Conservation (phyloP, 2,797 vertebrate species). For the Kryptolebias ocellatus region DNA sequence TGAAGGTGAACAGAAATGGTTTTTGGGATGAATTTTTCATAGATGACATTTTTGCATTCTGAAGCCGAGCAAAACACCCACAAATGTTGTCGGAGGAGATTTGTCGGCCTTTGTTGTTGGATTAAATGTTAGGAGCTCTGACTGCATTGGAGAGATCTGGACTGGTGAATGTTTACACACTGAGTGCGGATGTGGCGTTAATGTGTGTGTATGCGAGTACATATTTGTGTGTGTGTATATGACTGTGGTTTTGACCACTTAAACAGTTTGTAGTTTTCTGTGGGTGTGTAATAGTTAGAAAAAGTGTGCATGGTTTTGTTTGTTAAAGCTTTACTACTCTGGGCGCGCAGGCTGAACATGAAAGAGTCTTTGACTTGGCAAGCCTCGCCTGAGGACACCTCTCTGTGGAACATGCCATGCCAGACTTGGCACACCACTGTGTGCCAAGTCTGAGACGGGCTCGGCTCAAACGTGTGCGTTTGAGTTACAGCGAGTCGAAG, state of each 20-base stretch:
- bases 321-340: conserved; percentile 78
- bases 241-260: conserved; percentile 64
- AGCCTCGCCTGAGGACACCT: conserved; percentile 87
- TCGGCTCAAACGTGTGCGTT: conserved; percentile 73
- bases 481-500: conserved; percentile 25
- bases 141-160: conserved; percentile 46
- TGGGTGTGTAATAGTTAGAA: conserved; percentile 36
- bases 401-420: conserved; percentile 88
- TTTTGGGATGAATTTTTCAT: conserved; percentile 70
- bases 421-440: conserved; percentile 85
- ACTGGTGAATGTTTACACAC: conserved; percentile 63
- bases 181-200: conserved; percentile 40
- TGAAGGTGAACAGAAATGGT: conserved; percentile 66
- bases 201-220: conserved; percentile 38
- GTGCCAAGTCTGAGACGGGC: conserved; percentile 78
- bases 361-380: conserved; percentile 87
- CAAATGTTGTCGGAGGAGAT: conserved; percentile 57
- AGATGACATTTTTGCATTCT: conserved; percentile 58
- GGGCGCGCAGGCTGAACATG: conserved; percentile 78
- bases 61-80: conserved; percentile 58
- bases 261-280: conserved; percentile 59
- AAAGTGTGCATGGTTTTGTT: conserved; percentile 54
- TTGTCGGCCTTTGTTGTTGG: conserved; percentile 63
- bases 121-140: conserved; percentile 51
- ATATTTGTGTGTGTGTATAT: conserved; percentile 18